Percentiles rank a stretch among this genome's conserved stretches.
phyloP scores from a whole-genome alignment of 2,888 invertebrate species.

The Xiphydria camelus region DNA sequence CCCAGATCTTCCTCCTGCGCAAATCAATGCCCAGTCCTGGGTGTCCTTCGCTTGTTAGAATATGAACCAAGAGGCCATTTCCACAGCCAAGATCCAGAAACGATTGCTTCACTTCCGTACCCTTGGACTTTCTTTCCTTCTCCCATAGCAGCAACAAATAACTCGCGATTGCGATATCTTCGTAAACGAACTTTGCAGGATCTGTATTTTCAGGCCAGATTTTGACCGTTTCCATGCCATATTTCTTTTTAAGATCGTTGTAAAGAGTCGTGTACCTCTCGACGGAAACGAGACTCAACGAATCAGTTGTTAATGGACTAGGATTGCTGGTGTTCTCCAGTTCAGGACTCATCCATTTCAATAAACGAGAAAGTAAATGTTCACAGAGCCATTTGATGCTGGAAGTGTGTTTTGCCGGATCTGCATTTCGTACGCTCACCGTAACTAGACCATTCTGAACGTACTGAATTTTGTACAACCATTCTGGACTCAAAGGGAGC shows the following conservation, averaged over 20 bases:
- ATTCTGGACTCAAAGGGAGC: conserved; percentile 57
- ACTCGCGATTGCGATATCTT: conserved; percentile 92
- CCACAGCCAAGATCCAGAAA: conserved; percentile 98
- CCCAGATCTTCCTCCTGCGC: conserved; percentile 86
- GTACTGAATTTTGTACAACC: conserved; percentile 37
- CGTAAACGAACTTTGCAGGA: conserved; percentile 92
- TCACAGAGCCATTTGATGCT: conserved; percentile 62
- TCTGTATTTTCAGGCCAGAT: conserved; percentile 94
- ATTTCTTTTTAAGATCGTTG: conserved; percentile 74
- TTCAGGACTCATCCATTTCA: conserved; percentile 66
- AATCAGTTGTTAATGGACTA: conserved; percentile 32
- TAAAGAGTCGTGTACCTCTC: conserved; percentile 75
- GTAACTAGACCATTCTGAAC: conserved; percentile 19
- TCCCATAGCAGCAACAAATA: conserved; percentile 85
- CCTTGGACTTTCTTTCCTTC: conserved; percentile 58
- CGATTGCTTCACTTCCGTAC: conserved; percentile 57
- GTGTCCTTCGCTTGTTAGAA: conserved; percentile 83
- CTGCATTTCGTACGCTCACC: conserved; percentile 17
- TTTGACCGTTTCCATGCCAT: conserved; percentile 75
- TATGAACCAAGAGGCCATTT: conserved; percentile 90
- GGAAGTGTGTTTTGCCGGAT: conserved; percentile 18
- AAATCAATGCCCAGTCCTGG: conserved; percentile 83
- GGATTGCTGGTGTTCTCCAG: conserved; percentile 33
- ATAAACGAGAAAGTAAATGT: conserved; percentile 64
- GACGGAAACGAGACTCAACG: conserved; percentile 66